phyloP scores from a whole-genome alignment of 2,888 invertebrate genomes.

The Chirona hameri region DNA sequence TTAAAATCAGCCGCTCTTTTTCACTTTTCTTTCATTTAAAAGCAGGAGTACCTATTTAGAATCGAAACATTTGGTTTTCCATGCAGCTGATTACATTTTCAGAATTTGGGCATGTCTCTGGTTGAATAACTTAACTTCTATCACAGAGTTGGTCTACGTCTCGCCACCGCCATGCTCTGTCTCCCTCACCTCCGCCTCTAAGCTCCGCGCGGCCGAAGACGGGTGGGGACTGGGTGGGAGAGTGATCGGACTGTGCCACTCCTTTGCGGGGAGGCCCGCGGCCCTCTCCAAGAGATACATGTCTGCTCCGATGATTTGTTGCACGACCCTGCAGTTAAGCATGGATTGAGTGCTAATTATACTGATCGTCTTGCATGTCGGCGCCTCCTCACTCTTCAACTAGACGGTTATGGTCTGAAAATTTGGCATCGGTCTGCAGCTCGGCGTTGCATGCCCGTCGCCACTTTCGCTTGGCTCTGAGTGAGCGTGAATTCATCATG shows the following conservation, averaged over 20 bases:
- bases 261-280: not conserved
- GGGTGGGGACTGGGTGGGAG: too few relatives aligned
- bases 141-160: too few relatives aligned
- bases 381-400: not conserved
- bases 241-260: not conserved
- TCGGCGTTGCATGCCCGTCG: not conserved
- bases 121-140: too few relatives aligned
- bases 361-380: slow-evolving; percentile 8
- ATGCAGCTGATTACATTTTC: too few relatives aligned
- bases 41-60: too few relatives aligned
- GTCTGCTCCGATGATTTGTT: not conserved
- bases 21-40: too few relatives aligned
- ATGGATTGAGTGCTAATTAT: slow-evolving; percentile 25
- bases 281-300: not conserved
- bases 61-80: too few relatives aligned
- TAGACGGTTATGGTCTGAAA: not conserved
- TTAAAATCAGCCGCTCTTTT: too few relatives aligned
- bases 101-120: too few relatives aligned
- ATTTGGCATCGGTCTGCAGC: slow-evolving; percentile 1
- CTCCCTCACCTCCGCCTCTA: too few relatives aligned
- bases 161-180: too few relatives aligned
- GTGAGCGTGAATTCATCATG: not conserved
- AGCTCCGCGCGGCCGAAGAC: too few relatives aligned
- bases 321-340: not conserved
- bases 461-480: not conserved